Base-by-base conservation (phyloP, 2,888 invertebrate species). In the Drosophila vallismaia region DNA sequence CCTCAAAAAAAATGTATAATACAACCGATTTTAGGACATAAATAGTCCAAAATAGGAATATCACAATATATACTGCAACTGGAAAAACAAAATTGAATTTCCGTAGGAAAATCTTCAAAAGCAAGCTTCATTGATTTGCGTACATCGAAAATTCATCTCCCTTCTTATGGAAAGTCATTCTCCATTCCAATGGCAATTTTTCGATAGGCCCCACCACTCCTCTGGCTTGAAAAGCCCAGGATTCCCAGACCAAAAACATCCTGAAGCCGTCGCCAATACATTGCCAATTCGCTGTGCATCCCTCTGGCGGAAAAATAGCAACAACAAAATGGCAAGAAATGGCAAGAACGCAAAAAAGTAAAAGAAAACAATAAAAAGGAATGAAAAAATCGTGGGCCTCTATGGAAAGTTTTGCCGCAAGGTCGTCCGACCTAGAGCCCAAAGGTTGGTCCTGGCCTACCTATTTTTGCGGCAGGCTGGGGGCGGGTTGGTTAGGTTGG, bases 371-470 rank as follows among this genome's bases (percentile, higher is more conserved):
- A 5, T n/a, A 5, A 7, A 49, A 19, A 3, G 3, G 33, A 24
- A 57, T 52, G n/a, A 57, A 77, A 77, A 83, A 80, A 62, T 67
- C 73, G 63, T 40, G 40, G 68, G 76, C 76, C 70, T 67, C 66
- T 67, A 66, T 33, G 62, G 58, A 80, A 81, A 81, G 81, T 80
- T 80, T 69, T 12, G 73, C 75, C 81, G 66, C 79, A 81, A 81
- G 84, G 81, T 84, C 79, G 78, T 76, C 55, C 69, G 76, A 70
- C 73, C 73, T 62, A 76, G 64, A 60, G 54, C 66, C 79, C 60
- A 81, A 71, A 64, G 79, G 75, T 78, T 81, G 50, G 59, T 19
- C 54, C 50, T 14, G 31, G 36, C 49, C 33, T 40, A 62, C 48
- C 48, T 33, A 57, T 40, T 10, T 24, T 1, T 33, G 14, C 4